Percentiles rank a stretch among this genome's conserved stretches.
phyloP scores from a whole-genome alignment of 2,797 vertebrate species.

The Vipera latastei region DNA sequence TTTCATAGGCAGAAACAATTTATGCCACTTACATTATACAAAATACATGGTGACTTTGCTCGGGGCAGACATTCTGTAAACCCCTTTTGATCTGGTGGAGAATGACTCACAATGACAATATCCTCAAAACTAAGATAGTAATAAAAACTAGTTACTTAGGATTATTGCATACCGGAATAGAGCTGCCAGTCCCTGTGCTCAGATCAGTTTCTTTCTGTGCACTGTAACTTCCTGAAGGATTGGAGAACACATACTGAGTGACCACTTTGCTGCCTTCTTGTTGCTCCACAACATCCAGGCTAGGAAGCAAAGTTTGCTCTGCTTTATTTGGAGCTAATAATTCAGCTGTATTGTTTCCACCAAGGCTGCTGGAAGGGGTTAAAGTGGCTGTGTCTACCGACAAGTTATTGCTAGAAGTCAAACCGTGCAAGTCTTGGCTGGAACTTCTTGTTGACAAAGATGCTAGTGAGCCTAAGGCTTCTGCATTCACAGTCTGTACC shows the following conservation, averaged over 20 bases:
- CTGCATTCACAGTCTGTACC: conserved; percentile 83
- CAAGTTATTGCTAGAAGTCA: conserved; percentile 78
- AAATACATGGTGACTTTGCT: conserved; percentile 24
- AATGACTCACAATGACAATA: conserved; percentile 25
- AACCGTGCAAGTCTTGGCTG: conserved; percentile 71
- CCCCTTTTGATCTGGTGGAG: conserved; percentile 31
- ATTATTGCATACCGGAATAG: conserved; percentile 82
- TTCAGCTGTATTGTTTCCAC: conserved; percentile 71
- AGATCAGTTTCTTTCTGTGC: conserved; percentile 84
- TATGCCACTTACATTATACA: conserved; percentile 34
- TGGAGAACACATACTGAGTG: conserved; percentile 82
- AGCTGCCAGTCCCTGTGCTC: conserved; percentile 73
- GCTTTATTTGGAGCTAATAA: conserved; percentile 77
- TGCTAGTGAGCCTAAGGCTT: conserved; percentile 82
- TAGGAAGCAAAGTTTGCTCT: conserved; percentile 73
- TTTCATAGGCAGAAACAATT: conserved; percentile 22
- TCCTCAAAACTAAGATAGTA: conserved; percentile 31
- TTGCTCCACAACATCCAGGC: conserved; percentile 75
- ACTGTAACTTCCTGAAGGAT: conserved; percentile 76
- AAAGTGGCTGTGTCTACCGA: conserved; percentile 70
- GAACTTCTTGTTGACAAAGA: conserved; percentile 80
- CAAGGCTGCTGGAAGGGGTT: conserved; percentile 69
- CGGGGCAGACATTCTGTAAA: conserved; percentile 30
- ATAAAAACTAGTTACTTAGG: conserved; percentile 37
- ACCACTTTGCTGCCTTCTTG: conserved; percentile 81